Conservation (phyloP, 2,113 vertebrate species). For the Myrmecophaga tridactyla region DNA sequence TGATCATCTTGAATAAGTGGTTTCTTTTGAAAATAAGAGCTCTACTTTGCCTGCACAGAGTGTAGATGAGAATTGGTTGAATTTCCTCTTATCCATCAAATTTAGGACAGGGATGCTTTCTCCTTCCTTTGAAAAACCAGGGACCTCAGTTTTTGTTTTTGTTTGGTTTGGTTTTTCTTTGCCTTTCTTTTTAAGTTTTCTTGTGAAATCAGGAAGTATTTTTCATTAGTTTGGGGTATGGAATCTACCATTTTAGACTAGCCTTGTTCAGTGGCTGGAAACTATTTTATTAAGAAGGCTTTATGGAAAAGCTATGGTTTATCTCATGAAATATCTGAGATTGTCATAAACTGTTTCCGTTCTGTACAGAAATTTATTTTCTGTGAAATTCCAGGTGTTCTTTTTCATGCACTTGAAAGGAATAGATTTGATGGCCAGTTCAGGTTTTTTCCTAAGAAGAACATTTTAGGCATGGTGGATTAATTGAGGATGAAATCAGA, state of each 20-base stretch:
- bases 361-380: conserved; percentile 77
- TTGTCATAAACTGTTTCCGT: conserved; percentile 77
- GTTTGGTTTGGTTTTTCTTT: conserved; percentile 36
- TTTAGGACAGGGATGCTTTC: conserved; percentile 70
- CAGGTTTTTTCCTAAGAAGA: conserved; percentile 7
- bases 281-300: conserved; percentile 59
- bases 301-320: conserved; percentile 55
- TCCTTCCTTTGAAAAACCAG: conserved; percentile 75
- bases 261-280: conserved; percentile 40
- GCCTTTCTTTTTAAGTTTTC: not conserved
- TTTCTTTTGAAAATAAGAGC: conserved; percentile 63
- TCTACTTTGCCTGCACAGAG: not conserved
- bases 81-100: conserved; percentile 80
- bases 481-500: conserved; percentile 76
- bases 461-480: conserved; percentile 53
- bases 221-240: conserved; percentile 54
- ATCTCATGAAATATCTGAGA: conserved; percentile 77
- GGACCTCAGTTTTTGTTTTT: conserved; percentile 60
- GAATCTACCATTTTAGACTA: conserved; percentile 50
- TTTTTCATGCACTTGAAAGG: conserved; percentile 73
- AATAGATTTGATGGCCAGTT: conserved; percentile 34
- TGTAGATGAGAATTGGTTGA: conserved; percentile 61
- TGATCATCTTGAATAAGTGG: conserved; percentile 76
- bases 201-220: conserved; percentile 22
- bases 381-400: conserved; percentile 78